Evolutionary conservation across 2,888 invertebrate genomes (phyloP), one percentile per base, ranked within the genome.

Genomic region (Ichneumoninae sp.): DNA sequence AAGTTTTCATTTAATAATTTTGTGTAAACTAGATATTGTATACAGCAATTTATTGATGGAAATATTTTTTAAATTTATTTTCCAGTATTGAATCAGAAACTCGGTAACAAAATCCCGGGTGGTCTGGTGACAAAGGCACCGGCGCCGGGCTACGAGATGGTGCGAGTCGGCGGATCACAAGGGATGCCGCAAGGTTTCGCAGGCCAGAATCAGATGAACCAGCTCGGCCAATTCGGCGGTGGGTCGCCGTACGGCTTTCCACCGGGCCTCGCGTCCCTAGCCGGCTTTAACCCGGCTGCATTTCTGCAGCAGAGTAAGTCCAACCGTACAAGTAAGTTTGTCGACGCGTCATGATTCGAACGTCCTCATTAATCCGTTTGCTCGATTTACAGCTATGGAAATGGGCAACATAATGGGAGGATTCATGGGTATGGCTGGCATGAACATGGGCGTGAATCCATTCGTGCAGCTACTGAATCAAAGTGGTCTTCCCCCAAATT

Each of bases 271-370:
- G 87, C 90, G 74, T 88, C 94, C 60, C 90, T 89, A 91, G 94
- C 91, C 33, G 95, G 95, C 74, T 96, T 95, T 94, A 96, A 95
- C 95, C 96, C 97, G 92, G 96, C 97, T 94, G 96, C 97, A 92
- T 95, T 97, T 93, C 95, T 97, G 94, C 97, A 97, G 94, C 97
- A 97, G 95, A 97, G 97, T 97, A 96, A 97, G 97, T 88, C 84
- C 44, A 44, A 54, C 1, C 71, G n/a, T 82, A 16, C 19, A 54
- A 69, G 19, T 52, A 52, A 79, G 63, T 68, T 81, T 60, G 63
- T 65, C 66, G 30, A 47, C 3, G n/a, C 47, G 4, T 52, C 5
- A 7, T 60, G 10, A 54, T 3, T 22, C n/a, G 30, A 47, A 44
- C 22, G 40, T n/a, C 30, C n/a, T 5, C n/a, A 79, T 52, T 79